These are phyloP conservation scores for Ptyas mucosa DNA, from an alignment of 2,113 vertebrate genomes.

Conservation along the genomic window DNA sequence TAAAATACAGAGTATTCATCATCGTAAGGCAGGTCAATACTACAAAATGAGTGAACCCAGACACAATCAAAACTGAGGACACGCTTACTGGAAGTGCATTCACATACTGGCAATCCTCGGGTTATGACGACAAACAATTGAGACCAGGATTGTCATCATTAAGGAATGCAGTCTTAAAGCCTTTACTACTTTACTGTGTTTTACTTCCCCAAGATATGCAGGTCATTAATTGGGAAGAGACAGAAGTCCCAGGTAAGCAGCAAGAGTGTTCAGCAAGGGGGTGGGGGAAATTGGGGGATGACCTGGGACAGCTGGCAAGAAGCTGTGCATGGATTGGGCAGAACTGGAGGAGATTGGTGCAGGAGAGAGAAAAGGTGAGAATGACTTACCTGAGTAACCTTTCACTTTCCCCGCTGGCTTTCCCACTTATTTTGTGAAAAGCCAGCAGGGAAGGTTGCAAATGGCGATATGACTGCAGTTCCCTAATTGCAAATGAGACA, in stretches of 20 bases:
- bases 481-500: not conserved
- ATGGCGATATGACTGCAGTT: not conserved
- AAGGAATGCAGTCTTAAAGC: not conserved
- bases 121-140: not conserved
- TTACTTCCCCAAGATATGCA: not conserved
- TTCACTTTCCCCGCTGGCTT: not conserved
- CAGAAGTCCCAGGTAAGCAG: not conserved
- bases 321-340: not conserved
- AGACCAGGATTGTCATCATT: not conserved
- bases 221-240: not conserved
- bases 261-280: not conserved
- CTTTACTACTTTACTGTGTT: not conserved
- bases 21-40: not conserved
- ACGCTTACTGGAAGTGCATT: not conserved
- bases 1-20: not conserved
- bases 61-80: not conserved
- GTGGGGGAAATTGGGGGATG: not conserved
- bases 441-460: not conserved
- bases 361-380: not conserved
- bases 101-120: not conserved
- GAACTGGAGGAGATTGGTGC: not conserved
- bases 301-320: not conserved
- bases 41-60: not conserved
- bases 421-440: not conserved
- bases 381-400: not conserved